A percentile compares a stretch with the other conserved stretches of the same genome.
These are phyloP conservation scores for Falcunculus frontatus DNA, from an alignment of 2,113 vertebrate species.

Conservation along the genomic window DNA sequence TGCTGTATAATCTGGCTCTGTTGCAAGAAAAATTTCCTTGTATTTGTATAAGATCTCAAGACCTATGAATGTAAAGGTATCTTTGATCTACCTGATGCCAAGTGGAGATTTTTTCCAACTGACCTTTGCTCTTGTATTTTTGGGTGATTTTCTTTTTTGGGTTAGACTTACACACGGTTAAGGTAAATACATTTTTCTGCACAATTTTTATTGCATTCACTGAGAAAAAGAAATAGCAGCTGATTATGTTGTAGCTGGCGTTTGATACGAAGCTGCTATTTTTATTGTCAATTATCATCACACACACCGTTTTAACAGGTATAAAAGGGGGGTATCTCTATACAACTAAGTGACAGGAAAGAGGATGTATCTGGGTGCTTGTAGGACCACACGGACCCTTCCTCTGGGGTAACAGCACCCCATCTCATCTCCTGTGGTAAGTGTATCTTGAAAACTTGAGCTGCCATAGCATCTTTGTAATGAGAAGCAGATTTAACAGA, in stretches of 20 bases:
- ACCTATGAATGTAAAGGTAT: not conserved
- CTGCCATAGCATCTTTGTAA: not conserved
- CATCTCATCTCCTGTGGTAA: not conserved
- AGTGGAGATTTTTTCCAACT: not conserved
- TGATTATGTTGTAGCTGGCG: not conserved
- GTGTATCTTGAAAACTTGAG: not conserved
- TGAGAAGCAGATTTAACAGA: not conserved
- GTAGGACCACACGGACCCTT: not conserved
- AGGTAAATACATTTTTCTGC: not conserved
- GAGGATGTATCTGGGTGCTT: not conserved
- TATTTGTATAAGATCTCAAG: not conserved
- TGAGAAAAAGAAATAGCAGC: not conserved
- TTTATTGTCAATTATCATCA: not conserved
- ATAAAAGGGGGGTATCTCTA: not conserved
- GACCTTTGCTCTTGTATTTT: not conserved
- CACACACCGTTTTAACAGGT: not conserved
- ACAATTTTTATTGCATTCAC: not conserved
- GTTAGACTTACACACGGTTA: not conserved
- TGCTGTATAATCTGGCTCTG: not conserved
- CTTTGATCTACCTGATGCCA: not conserved
- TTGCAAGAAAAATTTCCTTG: not conserved
- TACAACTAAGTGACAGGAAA: not conserved
- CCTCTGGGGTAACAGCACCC: not conserved
- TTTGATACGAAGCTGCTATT: rapidly evolving
- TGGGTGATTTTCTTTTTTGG: not conserved